phyloP scores from a whole-genome alignment of 1,140 invertebrate genomes.

The Augochlora pura region DNA sequence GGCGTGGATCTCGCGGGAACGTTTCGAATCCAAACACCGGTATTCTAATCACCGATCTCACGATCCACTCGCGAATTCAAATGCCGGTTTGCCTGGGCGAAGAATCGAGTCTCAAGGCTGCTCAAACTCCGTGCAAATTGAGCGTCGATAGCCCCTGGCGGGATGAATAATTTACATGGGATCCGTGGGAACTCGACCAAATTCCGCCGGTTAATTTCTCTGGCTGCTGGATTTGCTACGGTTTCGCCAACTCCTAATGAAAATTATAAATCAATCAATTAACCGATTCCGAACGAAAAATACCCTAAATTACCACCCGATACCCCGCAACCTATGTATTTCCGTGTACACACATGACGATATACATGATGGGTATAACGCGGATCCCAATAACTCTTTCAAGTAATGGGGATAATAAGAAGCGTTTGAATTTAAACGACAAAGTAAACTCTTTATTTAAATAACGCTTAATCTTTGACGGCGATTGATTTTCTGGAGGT shows the following conservation, averaged over 20 bases:
- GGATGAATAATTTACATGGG: conserved; percentile 59
- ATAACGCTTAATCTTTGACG: too few species aligned
- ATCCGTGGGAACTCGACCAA: conserved; percentile 50
- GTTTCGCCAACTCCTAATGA: conserved; percentile 26
- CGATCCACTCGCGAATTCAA: conserved; percentile 49
- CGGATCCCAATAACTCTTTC: too few species aligned
- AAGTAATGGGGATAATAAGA: too few species aligned
- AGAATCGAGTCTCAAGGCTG: conserved; percentile 58
- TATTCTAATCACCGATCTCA: conserved; percentile 44
- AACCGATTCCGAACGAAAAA: too few species aligned
- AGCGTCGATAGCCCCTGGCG: conserved; percentile 55
- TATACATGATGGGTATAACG: too few species aligned
- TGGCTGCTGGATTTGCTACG: conserved; percentile 31
- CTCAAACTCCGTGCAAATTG: conserved; percentile 58
- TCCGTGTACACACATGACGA: too few species aligned
- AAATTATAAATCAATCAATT: not conserved
- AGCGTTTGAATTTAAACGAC: too few species aligned
- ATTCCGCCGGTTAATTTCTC: conserved; percentile 56
- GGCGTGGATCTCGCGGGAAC: not conserved
- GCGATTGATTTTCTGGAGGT: too few species aligned
- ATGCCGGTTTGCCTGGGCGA: conserved; percentile 35
- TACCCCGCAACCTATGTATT: too few species aligned
- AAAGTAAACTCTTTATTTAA: too few species aligned
- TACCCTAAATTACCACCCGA: too few species aligned
- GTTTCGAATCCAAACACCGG: conserved; percentile 28